Conservation (phyloP, 2,888 invertebrate genomes). For the Perizoma flavofasciatum region DNA sequence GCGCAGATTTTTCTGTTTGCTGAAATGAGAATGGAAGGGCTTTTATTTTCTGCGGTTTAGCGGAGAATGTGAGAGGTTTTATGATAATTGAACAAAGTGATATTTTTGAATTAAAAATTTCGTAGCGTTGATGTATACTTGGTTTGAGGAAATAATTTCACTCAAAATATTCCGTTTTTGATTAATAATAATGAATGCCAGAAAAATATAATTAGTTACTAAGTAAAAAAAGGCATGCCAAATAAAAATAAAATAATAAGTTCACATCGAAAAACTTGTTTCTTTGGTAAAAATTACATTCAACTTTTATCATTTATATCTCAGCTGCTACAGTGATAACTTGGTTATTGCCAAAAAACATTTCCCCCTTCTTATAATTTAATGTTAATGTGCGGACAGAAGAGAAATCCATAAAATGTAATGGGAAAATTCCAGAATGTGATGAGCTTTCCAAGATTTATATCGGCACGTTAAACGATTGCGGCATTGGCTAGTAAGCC, state of each 20-base stretch:
- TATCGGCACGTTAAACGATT: constrained; percentile 60
- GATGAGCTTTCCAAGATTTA: constrained; percentile 74
- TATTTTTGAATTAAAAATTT: constrained; percentile 30
- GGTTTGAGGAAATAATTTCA: background rate
- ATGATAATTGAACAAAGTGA: constrained; percentile 22
- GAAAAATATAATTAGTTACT: too few species aligned
- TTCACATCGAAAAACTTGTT: background rate
- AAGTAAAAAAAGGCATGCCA: too few species aligned
- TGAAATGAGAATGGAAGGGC: constrained; percentile 32
- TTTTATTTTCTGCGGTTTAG: constrained; percentile 22
- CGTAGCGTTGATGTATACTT: constrained; percentile 15
- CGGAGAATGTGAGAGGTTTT: constrained; percentile 22
- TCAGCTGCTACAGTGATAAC: constrained; percentile 32
- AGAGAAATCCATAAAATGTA: constrained; percentile 78
- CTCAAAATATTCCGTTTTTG: background rate
- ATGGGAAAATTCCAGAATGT: constrained; percentile 73
- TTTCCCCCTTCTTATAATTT: constrained; percentile 75
- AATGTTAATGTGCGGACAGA: constrained; percentile 77
- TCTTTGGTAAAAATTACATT: background rate
- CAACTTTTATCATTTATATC: constrained; percentile 28
- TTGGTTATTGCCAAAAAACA: constrained; percentile 38
- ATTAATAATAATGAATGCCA: too few species aligned
- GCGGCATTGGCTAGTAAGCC: constrained; percentile 49
- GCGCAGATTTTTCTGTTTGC: constrained; percentile 47
- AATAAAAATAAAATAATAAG: background rate